Evolutionary conservation across 2,888 invertebrate species (phyloP).

Genomic region (Hypsopygia costalis): DNA sequence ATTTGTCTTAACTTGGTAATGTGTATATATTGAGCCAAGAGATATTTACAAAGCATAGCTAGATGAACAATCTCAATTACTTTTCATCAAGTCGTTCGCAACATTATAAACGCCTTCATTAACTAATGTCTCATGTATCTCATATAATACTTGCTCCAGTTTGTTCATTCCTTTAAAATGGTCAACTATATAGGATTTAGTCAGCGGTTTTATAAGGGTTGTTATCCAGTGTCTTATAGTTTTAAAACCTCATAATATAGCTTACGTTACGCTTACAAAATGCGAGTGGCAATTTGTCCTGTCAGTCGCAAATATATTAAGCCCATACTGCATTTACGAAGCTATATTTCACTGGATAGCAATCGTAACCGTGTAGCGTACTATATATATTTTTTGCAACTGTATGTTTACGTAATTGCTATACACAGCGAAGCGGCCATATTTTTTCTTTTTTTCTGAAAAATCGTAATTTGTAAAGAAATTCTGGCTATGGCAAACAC

Average conservation of each 20-base stretch:
- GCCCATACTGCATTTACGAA: not conserved
- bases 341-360: slow-evolving; percentile 5
- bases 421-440: slow-evolving; percentile 62
- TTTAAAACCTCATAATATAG: not conserved
- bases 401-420: slow-evolving; percentile 51
- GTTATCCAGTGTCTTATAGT: not conserved
- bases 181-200: slow-evolving; percentile 1
- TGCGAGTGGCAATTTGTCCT: not conserved
- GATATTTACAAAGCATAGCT: too few relatives aligned
- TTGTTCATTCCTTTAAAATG: not conserved
- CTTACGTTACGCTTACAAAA: not conserved
- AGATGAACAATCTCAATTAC: too few relatives aligned
- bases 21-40: too few relatives aligned
- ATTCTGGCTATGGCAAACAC: slow-evolving; percentile 36
- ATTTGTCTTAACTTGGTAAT: too few relatives aligned
- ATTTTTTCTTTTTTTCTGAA: slow-evolving; percentile 46
- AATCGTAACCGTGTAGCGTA: slow-evolving; percentile 18
- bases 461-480: slow-evolving; percentile 33
- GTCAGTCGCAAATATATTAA: not conserved
- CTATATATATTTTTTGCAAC: slow-evolving; percentile 67
- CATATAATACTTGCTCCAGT: too few relatives aligned
- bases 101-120: too few relatives aligned
- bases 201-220: not conserved
- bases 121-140: slow-evolving; percentile 1
- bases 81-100: too few relatives aligned